A percentile compares a stretch with the other conserved stretches of the same genome.
These are phyloP conservation scores for Xiphorhynchus erythropygius DNA, from an alignment of 2,797 vertebrate genomes.

Conservation along the genomic window DNA sequence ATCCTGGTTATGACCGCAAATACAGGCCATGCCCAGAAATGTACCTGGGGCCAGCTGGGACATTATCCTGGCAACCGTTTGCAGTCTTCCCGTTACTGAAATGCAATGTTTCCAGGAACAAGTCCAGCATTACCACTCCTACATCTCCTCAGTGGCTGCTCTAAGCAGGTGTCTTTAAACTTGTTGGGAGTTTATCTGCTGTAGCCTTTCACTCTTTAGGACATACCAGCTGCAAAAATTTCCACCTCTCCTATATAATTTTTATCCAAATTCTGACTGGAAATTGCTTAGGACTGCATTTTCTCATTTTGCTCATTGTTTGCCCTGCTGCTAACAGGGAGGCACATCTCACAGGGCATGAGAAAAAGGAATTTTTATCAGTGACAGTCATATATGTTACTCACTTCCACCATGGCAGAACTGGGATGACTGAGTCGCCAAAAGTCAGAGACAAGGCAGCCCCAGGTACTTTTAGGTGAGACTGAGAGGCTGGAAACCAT, in stretches of 20 bases:
- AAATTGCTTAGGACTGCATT: neutral
- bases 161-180: neutral
- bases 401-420: neutral
- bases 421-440: neutral
- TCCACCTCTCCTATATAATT: neutral
- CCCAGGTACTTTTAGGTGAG: neutral
- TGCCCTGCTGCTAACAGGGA: neutral
- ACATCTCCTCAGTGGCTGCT: neutral
- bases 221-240: neutral
- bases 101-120: neutral
- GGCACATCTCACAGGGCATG: neutral
- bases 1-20: neutral
- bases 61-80: neutral
- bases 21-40: neutral
- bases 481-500: neutral
- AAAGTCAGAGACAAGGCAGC: neutral
- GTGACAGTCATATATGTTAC: neutral
- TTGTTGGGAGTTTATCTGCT: neutral
- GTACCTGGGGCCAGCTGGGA: neutral
- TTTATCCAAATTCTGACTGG: neutral
- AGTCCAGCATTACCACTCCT: neutral
- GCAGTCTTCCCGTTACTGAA: neutral
- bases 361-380: neutral
- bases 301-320: neutral
- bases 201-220: neutral